Evolutionary conservation across 2,888 invertebrate genomes (phyloP), one percentile per base, ranked within the genome.

Genomic region (Aquatica leii): DNA sequence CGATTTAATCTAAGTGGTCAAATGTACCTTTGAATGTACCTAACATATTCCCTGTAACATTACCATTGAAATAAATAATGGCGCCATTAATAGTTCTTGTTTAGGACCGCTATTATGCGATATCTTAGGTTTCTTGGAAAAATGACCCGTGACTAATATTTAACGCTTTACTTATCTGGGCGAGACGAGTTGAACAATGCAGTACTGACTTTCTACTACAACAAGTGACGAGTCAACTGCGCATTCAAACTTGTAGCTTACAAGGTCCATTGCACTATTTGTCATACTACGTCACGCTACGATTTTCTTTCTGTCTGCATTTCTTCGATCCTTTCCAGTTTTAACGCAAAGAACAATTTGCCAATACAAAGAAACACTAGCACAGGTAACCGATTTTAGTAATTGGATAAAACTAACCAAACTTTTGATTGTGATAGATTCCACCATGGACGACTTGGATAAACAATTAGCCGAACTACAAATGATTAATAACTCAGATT

Each of bases 401-500:
- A 37, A 6, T 11, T 37, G 2, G 11, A 3, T 1, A 18, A 46
- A 46, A 18, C 17, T 46, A 18, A 43, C 43, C 43, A 12, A 15
- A 20, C n/a, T 43, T 14, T 43, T 15, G 17, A 6, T 11, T 9
- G n/a, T 6, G 11, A 1, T 20, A 48, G n/a, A 40, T n/a, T n/a
- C 59, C 34, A 78, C 76, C 71, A 86, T 89, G 82, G 87, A 88
- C 69, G 86, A 89, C 72, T 82, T 91, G 74, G 90, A 91, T 73
- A 87, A 89, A 73, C 89, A 91, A 82, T 82, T 92, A 73, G 88
- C 88, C 12, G 88, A 88, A 74, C 80, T 92, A 73, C 88, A 89
- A 77, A 82, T 90, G 77, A 82, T 85, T 53, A 87, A 86, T 67
- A 84, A 82, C 64, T 75, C 77, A 11, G 80, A 82, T 18, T 70